phyloP scores from a whole-genome alignment of 2,113 vertebrate species.

The Lanius ludovicianus region DNA sequence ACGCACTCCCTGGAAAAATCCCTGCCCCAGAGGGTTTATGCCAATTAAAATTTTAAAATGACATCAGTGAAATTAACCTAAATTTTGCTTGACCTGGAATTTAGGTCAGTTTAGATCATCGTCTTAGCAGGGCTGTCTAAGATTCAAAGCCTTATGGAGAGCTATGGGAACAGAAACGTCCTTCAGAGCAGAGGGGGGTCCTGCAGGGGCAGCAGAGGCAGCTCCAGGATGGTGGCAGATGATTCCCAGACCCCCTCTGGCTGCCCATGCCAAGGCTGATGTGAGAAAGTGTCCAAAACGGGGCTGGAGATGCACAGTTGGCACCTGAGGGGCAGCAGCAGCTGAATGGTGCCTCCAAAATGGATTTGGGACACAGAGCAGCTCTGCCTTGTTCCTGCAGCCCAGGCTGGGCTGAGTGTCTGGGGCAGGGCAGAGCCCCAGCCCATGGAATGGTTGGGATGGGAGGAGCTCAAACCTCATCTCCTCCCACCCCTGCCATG shows the following conservation, averaged over 20 bases:
- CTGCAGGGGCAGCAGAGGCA: neutral
- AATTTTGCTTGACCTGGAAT: slow-evolving; percentile 65
- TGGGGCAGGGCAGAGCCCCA: neutral
- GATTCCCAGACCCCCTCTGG: neutral
- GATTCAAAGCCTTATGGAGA: neutral
- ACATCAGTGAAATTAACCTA: slow-evolving; percentile 59
- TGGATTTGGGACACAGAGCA: neutral
- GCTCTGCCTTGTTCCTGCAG: too few relatives aligned
- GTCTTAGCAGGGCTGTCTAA: neutral
- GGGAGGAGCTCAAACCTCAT: neutral
- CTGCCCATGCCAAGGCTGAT: fast-evolving
- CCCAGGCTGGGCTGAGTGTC: too few relatives aligned
- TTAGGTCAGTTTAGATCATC: slow-evolving; percentile 63
- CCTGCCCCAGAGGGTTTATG: slow-evolving; percentile 25
- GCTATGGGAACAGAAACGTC: neutral
- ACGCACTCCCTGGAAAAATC: slow-evolving; percentile 51
- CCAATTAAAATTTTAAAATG: slow-evolving; percentile 54
- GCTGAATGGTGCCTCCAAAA: neutral
- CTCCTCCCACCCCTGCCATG: neutral
- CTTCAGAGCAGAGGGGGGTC: neutral
- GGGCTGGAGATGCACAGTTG: fast-evolving
- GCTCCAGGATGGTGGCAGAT: neutral
- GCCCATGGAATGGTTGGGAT: neutral
- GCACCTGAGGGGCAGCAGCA: neutral
- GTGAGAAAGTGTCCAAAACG: fast-evolving